Evolutionary conservation across 1,140 invertebrate genomes (phyloP).

Genomic region (Drosophila willistoni): DNA sequence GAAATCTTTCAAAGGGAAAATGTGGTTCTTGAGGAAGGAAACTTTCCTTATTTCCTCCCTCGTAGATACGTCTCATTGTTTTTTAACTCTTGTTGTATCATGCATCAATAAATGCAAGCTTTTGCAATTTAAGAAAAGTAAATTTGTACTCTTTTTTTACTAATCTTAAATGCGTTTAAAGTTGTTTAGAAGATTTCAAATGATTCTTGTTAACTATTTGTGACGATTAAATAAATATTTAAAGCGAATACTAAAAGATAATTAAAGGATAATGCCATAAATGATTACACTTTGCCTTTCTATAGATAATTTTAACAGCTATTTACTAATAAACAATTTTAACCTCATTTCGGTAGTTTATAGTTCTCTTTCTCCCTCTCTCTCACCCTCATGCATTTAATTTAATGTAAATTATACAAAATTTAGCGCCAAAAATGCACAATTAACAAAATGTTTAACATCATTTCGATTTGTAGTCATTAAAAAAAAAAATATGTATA

Average conservation of each 20-base stretch:
- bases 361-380: not conserved
- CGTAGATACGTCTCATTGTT: too few species aligned
- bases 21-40: too few species aligned
- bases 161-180: not conserved
- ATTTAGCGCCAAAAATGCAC: slow-evolving; percentile 17
- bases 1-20: too few species aligned
- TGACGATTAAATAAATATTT: not conserved
- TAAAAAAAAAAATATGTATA: not conserved
- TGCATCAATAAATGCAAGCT: too few species aligned
- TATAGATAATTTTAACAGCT: not conserved
- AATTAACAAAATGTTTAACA: slow-evolving; percentile 13
- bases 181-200: not conserved
- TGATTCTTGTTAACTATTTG: not conserved
- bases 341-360: not conserved
- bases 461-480: not conserved
- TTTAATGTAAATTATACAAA: slow-evolving; percentile 6
- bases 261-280: not conserved
- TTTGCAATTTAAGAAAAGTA: too few species aligned
- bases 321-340: not conserved
- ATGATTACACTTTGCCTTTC: not conserved
- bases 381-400: not conserved
- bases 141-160: too few species aligned
- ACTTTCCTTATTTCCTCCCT: too few species aligned
- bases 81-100: too few species aligned
- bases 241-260: not conserved